Base-by-base conservation (phyloP, 2,113 vertebrate species). In the Mellivora capensis region DNA sequence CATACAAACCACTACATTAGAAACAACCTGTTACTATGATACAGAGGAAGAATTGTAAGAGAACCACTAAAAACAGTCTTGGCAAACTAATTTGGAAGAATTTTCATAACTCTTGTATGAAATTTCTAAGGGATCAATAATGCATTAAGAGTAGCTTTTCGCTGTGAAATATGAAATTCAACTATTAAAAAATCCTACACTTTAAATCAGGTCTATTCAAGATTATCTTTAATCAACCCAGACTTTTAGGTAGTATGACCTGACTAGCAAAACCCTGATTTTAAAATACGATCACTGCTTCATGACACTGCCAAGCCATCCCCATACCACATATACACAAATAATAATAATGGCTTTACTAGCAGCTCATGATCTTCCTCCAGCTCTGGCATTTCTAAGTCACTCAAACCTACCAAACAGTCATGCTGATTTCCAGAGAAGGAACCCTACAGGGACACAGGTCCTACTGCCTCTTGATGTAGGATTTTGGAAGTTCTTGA, bases 61-160 rank as follows among this genome's bases (percentile, higher is more conserved):
- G 44, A 88, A 93, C 9, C 7, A 90, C 77, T 77, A 94, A 87
- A 90, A 83, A 44, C 27, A 3, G 57, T 59, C 52, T 67, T 52
- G 52, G 69, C n/a, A 91, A 96, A 80, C 37, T 82, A 88, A 77
- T 86, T 93, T 49, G 49, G n/a, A 82, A 89, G 31, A 91, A 69
- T 57, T 54, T 90, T 76, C 44, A 11, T 84, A 77, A 59, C 47
- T 89, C 59, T 90, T 85, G 2, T 0, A 62, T 64, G 34, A 93
- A 59, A 82, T 93, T 61, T 85, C 34, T 85, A 93, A 76, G 12
- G 64, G 49, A 74, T 79, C n/a, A 62, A 87, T 39, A 91, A 69
- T n/a, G 72, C 23, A 77, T 69, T 90, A 72, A 44, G 67, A 44
- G 13, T 59, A 79, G 39, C 8, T 39, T 97, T 90, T 64, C 27